Evolutionary conservation across 2,113 vertebrate genomes (phyloP).

Genomic region (Ailurus styani): DNA sequence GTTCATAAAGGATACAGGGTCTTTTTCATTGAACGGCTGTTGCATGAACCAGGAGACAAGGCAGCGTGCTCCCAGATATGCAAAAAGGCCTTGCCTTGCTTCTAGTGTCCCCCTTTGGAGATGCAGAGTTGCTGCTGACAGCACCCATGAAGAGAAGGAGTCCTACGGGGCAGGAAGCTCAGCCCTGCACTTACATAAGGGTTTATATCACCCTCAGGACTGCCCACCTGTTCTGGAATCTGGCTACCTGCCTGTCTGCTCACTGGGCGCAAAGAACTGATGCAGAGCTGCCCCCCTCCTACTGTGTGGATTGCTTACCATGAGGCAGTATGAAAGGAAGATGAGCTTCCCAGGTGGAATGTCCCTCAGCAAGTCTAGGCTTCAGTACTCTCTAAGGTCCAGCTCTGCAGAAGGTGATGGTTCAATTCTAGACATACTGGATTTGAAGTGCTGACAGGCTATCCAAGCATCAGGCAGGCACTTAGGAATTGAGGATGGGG

Average conservation of each 20-base stretch:
- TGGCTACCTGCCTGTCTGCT: neutral
- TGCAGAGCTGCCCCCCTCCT: neutral
- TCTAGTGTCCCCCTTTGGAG: neutral
- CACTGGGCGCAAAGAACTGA: neutral
- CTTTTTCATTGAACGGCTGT: neutral
- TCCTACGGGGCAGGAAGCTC: neutral
- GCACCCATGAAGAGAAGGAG: neutral
- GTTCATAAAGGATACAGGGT: neutral
- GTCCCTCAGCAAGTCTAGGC: neutral
- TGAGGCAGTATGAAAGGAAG: neutral
- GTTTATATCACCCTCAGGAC: neutral
- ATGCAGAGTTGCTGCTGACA: neutral
- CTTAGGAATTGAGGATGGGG: neutral
- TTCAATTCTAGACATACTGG: neutral
- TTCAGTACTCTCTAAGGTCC: neutral
- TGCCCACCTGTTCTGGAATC: neutral
- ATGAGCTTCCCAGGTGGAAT: neutral
- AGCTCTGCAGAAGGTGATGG: neutral
- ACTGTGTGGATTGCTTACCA: neutral
- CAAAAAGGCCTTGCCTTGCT: neutral
- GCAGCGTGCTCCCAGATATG: neutral
- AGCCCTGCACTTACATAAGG: neutral
- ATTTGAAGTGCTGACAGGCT: neutral
- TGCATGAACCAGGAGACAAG: neutral
- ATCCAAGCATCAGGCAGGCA: neutral